Evolutionary conservation across 2,113 vertebrate species (phyloP), one percentile per base, ranked within the genome.

Genomic region (Paradisaea rubra): DNA sequence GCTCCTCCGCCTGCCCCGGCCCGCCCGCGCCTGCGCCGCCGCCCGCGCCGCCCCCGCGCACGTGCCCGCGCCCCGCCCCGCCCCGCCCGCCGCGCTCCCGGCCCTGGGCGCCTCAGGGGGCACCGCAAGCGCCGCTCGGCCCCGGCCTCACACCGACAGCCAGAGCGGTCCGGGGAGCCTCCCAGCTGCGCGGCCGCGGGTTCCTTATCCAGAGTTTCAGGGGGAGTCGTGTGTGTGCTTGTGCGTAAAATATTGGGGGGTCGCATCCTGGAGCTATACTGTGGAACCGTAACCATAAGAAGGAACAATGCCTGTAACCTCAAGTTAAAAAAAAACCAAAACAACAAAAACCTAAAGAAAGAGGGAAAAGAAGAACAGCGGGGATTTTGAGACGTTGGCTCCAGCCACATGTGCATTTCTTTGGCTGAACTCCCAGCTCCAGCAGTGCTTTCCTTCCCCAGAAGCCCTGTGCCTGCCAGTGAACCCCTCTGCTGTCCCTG

Each of bases 81-180:
- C 44, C 44, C 44, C 44, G 44, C 44, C 44, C 44, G 44, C 44
- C 44, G 44, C 44, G 44, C 44, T 45, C 20, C 47, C 47, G 47
- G 47, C 13, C 13, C 64, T 1, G 49, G 7, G 57, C 33, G 22
- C 69, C 18, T 14, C 28, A 4, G 5, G 39, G 60, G 50, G 45
- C 37, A 1, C 19, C 41, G 28, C 9, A 6, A 0, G 3, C 17
- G 1, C 24, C 7, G 0, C 14, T 16, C 31, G 41, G 3, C 5
- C 18, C 4, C 74, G 5, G 10, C 33, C 25, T 2, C 30, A 13
- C 53, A 15, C 24, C 1, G 24, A 21, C 69, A 4, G 41, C n/a
- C 2, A 17, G 16, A 24, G 69, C 0, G 12, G 13, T 0, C 31
- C 24, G 1, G 23, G 28, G 19, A 25, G 11, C 11, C 12, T 7